Evolutionary conservation across 2,113 vertebrate genomes (phyloP).

Genomic region (Meleagris gallopavo): DNA sequence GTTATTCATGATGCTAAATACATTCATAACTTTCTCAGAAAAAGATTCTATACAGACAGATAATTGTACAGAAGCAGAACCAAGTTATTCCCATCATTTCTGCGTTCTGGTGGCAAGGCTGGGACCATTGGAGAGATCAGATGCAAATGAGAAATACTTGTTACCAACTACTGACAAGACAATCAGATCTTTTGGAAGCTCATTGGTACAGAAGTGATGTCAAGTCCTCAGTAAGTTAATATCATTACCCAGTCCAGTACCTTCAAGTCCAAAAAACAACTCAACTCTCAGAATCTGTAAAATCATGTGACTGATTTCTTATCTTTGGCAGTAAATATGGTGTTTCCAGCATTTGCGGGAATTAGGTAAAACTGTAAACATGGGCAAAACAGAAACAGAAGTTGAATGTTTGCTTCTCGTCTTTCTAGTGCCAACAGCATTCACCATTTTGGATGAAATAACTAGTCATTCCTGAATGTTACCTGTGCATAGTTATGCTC

Average conservation of each 20-base stretch:
- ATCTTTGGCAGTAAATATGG: not conserved
- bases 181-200: not conserved
- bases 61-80: not conserved
- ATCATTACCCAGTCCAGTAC: not conserved
- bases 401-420: not conserved
- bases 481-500: not conserved
- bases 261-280: not conserved
- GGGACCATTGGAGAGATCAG: not conserved
- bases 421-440: not conserved
- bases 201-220: not conserved
- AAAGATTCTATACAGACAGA: not conserved
- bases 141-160: not conserved
- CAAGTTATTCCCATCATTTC: not conserved
- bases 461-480: not conserved
- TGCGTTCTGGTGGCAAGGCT: not conserved
- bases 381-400: not conserved
- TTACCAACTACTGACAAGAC: not conserved
- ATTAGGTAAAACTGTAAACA: not conserved
- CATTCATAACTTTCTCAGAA: not conserved
- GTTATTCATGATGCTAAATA: not conserved
- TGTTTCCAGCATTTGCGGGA: not conserved
- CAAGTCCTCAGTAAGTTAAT: not conserved
- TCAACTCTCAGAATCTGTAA: not conserved
- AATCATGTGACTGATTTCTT: not conserved
- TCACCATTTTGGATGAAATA: not conserved